Evolutionary conservation across 2,113 vertebrate genomes (phyloP).

Genomic region (Charina bottae): DNA sequence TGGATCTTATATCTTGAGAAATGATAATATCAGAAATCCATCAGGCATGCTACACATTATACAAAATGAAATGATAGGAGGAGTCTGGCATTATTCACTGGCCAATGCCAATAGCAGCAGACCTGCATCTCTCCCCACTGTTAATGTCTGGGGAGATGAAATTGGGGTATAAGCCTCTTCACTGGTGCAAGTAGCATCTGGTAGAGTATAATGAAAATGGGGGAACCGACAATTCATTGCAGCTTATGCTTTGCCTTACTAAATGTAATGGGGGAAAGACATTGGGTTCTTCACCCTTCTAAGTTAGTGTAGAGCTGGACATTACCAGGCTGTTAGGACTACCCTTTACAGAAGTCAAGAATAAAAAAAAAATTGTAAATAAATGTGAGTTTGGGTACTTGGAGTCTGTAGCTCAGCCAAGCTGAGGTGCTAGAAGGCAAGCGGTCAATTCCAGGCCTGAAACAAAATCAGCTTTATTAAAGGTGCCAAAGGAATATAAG

Average conservation of each 20-base stretch:
- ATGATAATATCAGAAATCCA: neutral
- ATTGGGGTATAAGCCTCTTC: neutral
- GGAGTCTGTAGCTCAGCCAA: neutral
- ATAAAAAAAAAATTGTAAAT: too few species aligned
- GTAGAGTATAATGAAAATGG: neutral
- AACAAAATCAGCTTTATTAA: neutral
- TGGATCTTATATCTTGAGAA: neutral
- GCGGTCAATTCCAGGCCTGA: neutral
- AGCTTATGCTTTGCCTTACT: too few species aligned
- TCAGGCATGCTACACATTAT: neutral
- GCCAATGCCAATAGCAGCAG: too few species aligned
- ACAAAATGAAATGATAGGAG: neutral
- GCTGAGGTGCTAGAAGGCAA: neutral
- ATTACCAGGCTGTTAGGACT: neutral
- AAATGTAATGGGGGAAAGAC: neutral
- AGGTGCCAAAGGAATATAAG: neutral
- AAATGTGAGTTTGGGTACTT: neutral
- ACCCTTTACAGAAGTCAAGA: neutral
- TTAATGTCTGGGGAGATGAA: neutral
- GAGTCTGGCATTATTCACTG: neutral
- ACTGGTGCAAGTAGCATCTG: neutral
- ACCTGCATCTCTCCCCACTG: neutral
- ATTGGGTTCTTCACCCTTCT: neutral
- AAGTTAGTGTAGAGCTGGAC: neutral
- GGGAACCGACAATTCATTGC: neutral